Conservation (phyloP, 2,888 invertebrate species). For the Mongoloraphidia duomilia region DNA sequence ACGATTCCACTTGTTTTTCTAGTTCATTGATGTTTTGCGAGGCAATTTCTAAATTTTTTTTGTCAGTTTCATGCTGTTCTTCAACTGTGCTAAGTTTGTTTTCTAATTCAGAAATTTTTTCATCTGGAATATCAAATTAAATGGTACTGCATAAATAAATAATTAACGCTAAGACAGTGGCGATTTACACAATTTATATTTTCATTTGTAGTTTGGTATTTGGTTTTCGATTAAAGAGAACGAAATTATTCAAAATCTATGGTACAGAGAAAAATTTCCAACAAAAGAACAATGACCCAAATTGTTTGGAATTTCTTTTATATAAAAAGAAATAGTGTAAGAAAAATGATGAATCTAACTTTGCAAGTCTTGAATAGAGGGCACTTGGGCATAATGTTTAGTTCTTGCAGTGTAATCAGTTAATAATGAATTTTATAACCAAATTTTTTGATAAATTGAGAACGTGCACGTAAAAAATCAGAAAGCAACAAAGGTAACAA, state of each 20-base stretch:
- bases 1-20: slow-evolving; percentile 44
- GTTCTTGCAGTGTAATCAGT: not conserved
- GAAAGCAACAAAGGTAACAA: not conserved
- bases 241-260: too few species aligned
- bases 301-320: too few species aligned
- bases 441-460: slow-evolving; percentile 3
- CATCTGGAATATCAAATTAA: not conserved
- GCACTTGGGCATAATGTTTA: too few species aligned
- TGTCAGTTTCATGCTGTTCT: slow-evolving; percentile 46
- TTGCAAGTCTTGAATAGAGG: too few species aligned
- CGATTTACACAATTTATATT: too few species aligned
- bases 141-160: slow-evolving; percentile 5
- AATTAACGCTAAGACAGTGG: not conserved
- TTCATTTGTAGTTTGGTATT: too few species aligned
- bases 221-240: too few species aligned
- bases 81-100: slow-evolving; percentile 39
- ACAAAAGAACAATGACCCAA: too few species aligned
- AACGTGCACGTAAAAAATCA: not conserved
- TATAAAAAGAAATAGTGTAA: too few species aligned
- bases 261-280: too few species aligned
- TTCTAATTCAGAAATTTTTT: slow-evolving; percentile 33
- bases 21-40: slow-evolving; percentile 48
- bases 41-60: slow-evolving; percentile 43
- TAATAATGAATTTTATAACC: not conserved
- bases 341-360: too few species aligned